A percentile compares a stretch with the other conserved stretches of the same genome.
Conservation (phyloP, 2,797 vertebrate species). For the Melanogrammus aeglefinus region DNA sequence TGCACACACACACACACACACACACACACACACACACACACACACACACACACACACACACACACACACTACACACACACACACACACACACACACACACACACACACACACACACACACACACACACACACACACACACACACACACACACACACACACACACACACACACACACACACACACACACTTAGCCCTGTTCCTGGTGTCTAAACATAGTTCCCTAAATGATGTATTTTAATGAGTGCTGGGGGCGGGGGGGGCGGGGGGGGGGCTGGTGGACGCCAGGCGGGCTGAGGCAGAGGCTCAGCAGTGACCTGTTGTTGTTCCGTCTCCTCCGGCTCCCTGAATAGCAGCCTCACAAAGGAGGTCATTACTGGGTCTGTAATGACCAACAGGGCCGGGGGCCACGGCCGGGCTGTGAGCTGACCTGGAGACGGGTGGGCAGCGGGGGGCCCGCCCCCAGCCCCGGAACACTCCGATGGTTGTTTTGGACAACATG, state of each 20-base stretch:
- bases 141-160: not conserved
- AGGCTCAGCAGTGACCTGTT: constrained; percentile 47
- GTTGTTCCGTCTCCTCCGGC: constrained; percentile 56
- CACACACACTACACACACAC: not conserved
- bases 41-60: not conserved
- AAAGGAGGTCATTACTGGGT: constrained; percentile 72
- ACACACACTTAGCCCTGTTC: not conserved
- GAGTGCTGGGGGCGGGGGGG: not conserved
- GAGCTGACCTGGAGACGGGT: not conserved
- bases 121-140: not conserved
- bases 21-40: not conserved
- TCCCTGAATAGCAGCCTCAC: constrained; percentile 70
- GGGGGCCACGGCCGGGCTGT: constrained; percentile 56
- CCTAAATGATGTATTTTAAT: not conserved
- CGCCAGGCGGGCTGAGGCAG: constrained; percentile 50
- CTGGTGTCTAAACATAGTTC: not conserved
- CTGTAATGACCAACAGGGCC: constrained; percentile 69
- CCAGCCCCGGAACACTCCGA: constrained; percentile 18
- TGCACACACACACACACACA: not conserved
- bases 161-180: not conserved
- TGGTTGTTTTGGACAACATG: not conserved
- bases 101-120: not conserved
- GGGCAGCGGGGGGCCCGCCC: constrained; percentile 24
- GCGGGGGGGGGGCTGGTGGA: constrained; percentile 6
- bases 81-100: no score